Conservation (phyloP, 1,140 invertebrate species). For the Pseudobourletiella spinata region DNA sequence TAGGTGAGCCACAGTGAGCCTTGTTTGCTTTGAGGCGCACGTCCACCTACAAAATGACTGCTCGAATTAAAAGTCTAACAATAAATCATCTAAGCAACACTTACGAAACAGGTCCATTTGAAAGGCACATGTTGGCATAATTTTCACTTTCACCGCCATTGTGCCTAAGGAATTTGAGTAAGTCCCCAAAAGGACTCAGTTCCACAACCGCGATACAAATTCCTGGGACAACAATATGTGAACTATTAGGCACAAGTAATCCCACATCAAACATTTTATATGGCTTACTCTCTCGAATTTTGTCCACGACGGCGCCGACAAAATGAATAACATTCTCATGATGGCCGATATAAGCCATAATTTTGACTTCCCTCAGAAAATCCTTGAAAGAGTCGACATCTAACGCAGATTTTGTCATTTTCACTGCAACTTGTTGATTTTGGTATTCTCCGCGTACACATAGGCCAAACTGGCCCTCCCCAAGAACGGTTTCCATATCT, state of each 20-base stretch:
- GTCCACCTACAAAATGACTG: background rate
- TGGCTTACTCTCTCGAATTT: background rate
- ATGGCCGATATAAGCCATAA: background rate
- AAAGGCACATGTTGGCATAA: no score
- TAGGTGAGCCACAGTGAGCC: background rate
- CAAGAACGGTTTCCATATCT: no score
- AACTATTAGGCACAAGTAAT: background rate
- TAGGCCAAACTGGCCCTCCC: background rate
- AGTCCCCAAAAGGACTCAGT: background rate
- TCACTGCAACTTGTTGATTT: background rate
- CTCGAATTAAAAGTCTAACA: background rate
- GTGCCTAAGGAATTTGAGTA: background rate
- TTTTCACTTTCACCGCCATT: background rate
- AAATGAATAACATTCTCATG: background rate
- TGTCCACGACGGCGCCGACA: background rate
- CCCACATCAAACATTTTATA: background rate
- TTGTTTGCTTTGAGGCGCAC: background rate
- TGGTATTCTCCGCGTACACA: background rate
- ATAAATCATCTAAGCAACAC: background rate
- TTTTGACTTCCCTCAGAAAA: background rate
- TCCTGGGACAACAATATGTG: background rate
- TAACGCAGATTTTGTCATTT: background rate
- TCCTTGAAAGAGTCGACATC: background rate
- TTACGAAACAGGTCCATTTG: background rate
- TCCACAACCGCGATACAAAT: background rate